phyloP scores from a whole-genome alignment of 2,888 invertebrate species.

The Conchocele bisecta region DNA sequence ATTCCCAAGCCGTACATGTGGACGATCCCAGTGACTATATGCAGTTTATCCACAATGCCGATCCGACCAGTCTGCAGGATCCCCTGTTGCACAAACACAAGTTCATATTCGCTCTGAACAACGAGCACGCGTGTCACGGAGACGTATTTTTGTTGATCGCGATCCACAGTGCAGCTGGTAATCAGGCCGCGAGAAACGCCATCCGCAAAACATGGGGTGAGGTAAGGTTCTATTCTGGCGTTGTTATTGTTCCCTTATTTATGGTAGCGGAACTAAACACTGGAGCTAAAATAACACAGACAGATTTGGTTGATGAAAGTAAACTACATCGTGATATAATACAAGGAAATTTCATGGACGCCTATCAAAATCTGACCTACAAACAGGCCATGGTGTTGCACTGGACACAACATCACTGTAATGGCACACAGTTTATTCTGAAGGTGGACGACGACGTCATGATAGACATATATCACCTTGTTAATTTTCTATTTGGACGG shows the following conservation, averaged over 20 bases:
- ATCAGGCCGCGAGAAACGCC: slow-evolving; percentile 41
- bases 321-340: slow-evolving; percentile 61
- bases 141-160: slow-evolving; percentile 49
- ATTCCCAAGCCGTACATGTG: too few species aligned
- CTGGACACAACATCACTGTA: slow-evolving; percentile 77
- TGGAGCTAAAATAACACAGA: slow-evolving; percentile 1
- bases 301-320: slow-evolving; percentile 47
- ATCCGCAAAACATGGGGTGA: slow-evolving; percentile 67
- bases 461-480: slow-evolving; percentile 84
- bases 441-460: slow-evolving; percentile 81
- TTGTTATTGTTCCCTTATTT: slow-evolving; percentile 51
- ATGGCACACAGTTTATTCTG: slow-evolving; percentile 74
- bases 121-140: slow-evolving; percentile 42
- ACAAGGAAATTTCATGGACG: slow-evolving; percentile 77
- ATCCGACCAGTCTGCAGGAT: neutral
- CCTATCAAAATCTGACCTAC: slow-evolving; percentile 80
- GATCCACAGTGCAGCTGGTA: slow-evolving; percentile 59
- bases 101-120: slow-evolving; percentile 44
- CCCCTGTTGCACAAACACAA: slow-evolving; percentile 40
- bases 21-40: too few species aligned
- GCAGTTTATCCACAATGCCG: neutral
- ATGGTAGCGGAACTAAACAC: slow-evolving; percentile 53
- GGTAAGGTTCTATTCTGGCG: slow-evolving; percentile 33
- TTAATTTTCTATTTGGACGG: slow-evolving; percentile 74
- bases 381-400: slow-evolving; percentile 76